These are phyloP conservation scores for Halcyon badia DNA, from an alignment of 2,797 vertebrate genomes.

Conservation along the genomic window DNA sequence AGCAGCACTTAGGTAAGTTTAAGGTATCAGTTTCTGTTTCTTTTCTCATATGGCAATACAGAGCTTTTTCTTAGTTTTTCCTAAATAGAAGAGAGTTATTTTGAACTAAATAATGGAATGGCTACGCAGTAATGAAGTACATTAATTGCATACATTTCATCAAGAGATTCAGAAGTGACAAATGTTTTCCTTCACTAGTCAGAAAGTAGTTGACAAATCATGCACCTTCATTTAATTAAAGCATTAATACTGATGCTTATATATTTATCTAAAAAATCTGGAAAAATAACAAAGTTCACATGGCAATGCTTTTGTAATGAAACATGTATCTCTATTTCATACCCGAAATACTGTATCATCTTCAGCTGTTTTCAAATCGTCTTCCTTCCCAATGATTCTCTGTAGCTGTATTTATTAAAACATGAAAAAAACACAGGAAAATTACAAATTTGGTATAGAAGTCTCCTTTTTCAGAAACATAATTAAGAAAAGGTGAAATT, in stretches of 20 bases:
- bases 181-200: background rate
- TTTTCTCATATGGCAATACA: background rate
- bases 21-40: background rate
- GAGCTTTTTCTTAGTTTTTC: background rate
- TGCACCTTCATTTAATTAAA: background rate
- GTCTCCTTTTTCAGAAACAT: background rate
- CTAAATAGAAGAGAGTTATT: background rate
- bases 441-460: slow-evolving; percentile 5
- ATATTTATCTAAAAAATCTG: background rate
- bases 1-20: background rate
- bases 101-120: background rate
- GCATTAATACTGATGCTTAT: background rate
- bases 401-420: slow-evolving; percentile 86
- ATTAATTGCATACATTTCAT: background rate
- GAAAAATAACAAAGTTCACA: background rate
- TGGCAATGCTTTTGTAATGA: background rate
- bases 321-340: slow-evolving; percentile 27
- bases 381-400: slow-evolving; percentile 91
- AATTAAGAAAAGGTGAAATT: too few relatives aligned
- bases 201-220: background rate
- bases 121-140: background rate
- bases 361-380: slow-evolving; percentile 74
- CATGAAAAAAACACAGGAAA: slow-evolving; percentile 39
- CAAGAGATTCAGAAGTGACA: background rate
- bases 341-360: slow-evolving; percentile 64